These are phyloP conservation scores for Atrina japonica DNA, from an alignment of 2,888 invertebrate genomes.

Conservation along the genomic window DNA sequence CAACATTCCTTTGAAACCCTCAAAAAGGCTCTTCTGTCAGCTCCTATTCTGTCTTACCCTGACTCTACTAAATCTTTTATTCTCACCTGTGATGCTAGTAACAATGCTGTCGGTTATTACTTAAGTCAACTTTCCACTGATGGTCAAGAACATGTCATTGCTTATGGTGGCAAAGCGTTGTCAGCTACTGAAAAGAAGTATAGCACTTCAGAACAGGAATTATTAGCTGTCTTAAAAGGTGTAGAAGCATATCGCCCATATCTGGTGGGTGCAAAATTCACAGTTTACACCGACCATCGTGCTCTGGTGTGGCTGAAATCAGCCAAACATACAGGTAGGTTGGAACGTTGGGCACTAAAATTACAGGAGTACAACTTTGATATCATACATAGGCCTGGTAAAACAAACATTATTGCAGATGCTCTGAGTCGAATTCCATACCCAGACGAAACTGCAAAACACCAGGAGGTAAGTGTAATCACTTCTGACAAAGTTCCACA, in stretches of 20 bases:
- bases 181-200: slow-evolving; percentile 29
- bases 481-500: too few species aligned
- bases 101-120: slow-evolving; percentile 41
- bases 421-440: slow-evolving; percentile 17
- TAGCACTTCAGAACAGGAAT: slow-evolving; percentile 40
- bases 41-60: slow-evolving; percentile 43
- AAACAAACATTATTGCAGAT: slow-evolving; percentile 25
- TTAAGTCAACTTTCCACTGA: slow-evolving; percentile 47
- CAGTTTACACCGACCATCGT: too few species aligned
- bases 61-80: slow-evolving; percentile 41
- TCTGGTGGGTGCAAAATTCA: too few species aligned
- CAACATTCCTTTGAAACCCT: slow-evolving; percentile 48
- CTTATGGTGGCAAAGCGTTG: too few species aligned
- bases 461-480: too few species aligned
- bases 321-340: slow-evolving; percentile 35
- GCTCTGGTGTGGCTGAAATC: slow-evolving; percentile 34
- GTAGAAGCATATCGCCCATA: too few species aligned
- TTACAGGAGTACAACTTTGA: slow-evolving; percentile 44
- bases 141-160: too few species aligned
- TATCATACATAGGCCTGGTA: slow-evolving; percentile 32
- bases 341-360: slow-evolving; percentile 32
- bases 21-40: too few species aligned
- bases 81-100: slow-evolving; percentile 47
- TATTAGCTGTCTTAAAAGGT: slow-evolving; percentile 46
- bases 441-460: too few species aligned